Base-by-base conservation (phyloP, 2,113 vertebrate genomes). In the Mungos mungo region DNA sequence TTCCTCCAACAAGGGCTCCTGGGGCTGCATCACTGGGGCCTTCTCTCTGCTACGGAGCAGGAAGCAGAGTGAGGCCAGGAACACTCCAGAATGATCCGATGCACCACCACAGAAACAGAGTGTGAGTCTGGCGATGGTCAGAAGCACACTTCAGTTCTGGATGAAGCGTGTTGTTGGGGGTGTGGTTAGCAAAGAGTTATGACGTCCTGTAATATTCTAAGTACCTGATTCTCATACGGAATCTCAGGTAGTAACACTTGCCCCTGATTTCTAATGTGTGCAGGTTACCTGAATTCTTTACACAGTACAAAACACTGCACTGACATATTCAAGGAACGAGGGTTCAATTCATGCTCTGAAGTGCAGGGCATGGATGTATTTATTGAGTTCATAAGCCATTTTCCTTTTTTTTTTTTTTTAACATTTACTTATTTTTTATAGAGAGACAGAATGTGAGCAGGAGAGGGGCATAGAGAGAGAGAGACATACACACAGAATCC, bases 21-120 rank as follows among this genome's bases (percentile, higher is more conserved):
- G 12, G 5, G 23, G 35, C 10, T 2, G 1, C 21, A 1, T 1
- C 21, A 2, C 12, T 0, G 19, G 9, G 4, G 35, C 35, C 21
- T 71, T 12, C 82, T 52, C 5, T 25, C 76, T 65, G 45, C 2
- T 18, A 31, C 0, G 6, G 23, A n/a, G 8, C 3, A 14, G 52
- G 18, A 3, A 12, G 18, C 13, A 7, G 31, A 82, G 69, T 0
- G 4, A 18, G n/a, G 15, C 21, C 29, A 7, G 65, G 29, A 15
- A 69, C 18, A 65, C 1, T 2, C 29, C 77, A 11, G 35, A 60
- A 15, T 0, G 63, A 89, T 60, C 25, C 0, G 10, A 57, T 2
- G 5, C 16, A 7, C 1, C 0, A 14, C 54, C 9, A 2, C 13
- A 9, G 71, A 71, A 86, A 29, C 1, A 0, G 9, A 27, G 85